Percentiles rank a stretch among this genome's conserved stretches.
Evolutionary conservation across 1,140 invertebrate species (phyloP).

Genomic region (Leptonema lineaticorne): DNA sequence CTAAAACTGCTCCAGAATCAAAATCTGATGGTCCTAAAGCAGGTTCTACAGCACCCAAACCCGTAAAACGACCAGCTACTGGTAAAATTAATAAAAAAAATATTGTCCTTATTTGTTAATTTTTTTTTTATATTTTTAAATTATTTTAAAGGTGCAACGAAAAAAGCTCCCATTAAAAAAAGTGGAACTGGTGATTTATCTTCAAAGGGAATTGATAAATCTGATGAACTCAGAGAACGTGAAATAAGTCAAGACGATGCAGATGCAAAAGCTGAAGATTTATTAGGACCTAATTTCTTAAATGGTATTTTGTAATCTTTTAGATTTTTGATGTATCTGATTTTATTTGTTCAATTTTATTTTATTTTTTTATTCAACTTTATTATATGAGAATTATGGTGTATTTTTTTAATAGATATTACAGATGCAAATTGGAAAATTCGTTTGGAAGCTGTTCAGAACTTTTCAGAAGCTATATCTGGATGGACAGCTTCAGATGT

Average conservation of each 20-base stretch:
- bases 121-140: neutral
- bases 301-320: no score
- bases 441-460: constrained; percentile 75
- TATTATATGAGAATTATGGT: neutral
- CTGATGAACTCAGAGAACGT: constrained; percentile 48
- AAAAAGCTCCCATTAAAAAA: constrained; percentile 39
- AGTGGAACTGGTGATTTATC: constrained; percentile 34
- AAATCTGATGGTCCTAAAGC: constrained; percentile 54
- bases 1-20: constrained; percentile 45
- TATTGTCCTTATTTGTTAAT: neutral
- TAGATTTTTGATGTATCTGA: neutral
- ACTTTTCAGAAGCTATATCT: constrained; percentile 65
- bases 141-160: constrained; percentile 25
- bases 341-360: neutral
- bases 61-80: constrained; percentile 56
- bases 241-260: constrained; percentile 69
- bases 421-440: constrained; percentile 85
- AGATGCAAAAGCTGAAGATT: constrained; percentile 64
- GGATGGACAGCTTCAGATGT: constrained; percentile 64
- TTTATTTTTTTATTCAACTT: neutral
- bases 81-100: constrained; percentile 42
- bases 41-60: constrained; percentile 57
- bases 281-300: constrained; percentile 57
- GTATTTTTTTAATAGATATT: constrained; percentile 60
- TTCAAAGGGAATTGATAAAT: neutral